A percentile compares a stretch with the other conserved stretches of the same genome.
Conservation (phyloP, 2,888 invertebrate species). For the Lepidochitona cinerea region DNA sequence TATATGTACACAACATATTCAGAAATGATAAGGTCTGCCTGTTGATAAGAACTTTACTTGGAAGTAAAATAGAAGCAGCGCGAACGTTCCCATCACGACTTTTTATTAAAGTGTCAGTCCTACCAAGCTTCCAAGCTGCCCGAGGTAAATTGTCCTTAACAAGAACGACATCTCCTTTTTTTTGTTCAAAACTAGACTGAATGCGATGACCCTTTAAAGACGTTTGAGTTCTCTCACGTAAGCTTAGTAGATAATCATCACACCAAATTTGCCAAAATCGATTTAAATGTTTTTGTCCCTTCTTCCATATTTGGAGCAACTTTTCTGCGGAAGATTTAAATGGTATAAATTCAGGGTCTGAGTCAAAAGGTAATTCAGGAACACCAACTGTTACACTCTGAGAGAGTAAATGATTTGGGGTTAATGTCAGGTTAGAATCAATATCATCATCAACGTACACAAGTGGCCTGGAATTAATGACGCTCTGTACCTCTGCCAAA, state of each 20-base stretch:
- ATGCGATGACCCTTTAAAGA: constrained; percentile 5
- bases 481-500: constrained; percentile 13
- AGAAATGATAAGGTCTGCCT: no score
- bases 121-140: constrained; percentile 13
- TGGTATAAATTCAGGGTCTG: not conserved
- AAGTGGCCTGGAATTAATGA: constrained; percentile 21
- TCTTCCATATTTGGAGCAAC: constrained; percentile 11
- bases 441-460: constrained; percentile 21
- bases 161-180: constrained; percentile 13
- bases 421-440: constrained; percentile 15
- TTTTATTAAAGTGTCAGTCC: not conserved
- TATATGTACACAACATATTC: no score
- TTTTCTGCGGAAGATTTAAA: not conserved
- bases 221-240: constrained; percentile 18
- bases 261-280: constrained; percentile 23
- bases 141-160: constrained; percentile 19
- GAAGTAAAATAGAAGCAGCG: constrained; percentile 10
- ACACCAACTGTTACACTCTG: not conserved
- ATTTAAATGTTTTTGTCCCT: constrained; percentile 16
- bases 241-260: constrained; percentile 16
- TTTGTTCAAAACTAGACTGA: not conserved
- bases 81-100: constrained; percentile 16
- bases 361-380: not conserved
- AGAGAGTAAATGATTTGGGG: not conserved
- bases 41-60: not conserved